Conservation (phyloP, 2,888 invertebrate species). For the Drosophila robusta region DNA sequence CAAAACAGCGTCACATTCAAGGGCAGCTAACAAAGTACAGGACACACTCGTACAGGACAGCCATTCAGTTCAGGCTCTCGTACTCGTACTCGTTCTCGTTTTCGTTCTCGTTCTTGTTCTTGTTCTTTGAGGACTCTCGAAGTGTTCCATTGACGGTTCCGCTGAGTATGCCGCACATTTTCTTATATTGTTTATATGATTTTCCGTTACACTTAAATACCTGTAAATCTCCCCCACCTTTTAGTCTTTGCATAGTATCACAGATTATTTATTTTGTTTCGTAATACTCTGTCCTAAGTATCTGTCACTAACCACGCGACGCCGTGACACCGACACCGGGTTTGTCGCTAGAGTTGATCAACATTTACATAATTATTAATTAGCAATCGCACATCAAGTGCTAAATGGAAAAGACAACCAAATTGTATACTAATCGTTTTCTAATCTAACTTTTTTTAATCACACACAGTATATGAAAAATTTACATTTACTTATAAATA, state of each 20-base stretch:
- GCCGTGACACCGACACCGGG: conserved; percentile 59
- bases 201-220: conserved; percentile 35
- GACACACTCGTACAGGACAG: conserved; percentile 33
- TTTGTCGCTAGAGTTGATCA: conserved; percentile 38
- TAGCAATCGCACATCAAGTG: conserved; percentile 43
- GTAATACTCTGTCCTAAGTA: conserved; percentile 31
- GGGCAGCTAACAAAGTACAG: conserved; percentile 54
- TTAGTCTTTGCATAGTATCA: conserved; percentile 25
- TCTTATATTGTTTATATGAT: conserved; percentile 14
- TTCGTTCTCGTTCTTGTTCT: conserved; percentile 5
- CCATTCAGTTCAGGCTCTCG: conserved; percentile 33
- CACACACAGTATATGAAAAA: conserved; percentile 74
- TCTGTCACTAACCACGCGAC: conserved; percentile 62
- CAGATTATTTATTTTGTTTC: conserved; percentile 29
- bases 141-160: conserved; percentile 30
- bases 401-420: conserved; percentile 45
- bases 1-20: conserved; percentile 43
- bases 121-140: conserved; percentile 16
- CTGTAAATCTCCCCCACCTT: conserved; percentile 13
- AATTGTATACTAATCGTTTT: conserved; percentile 79
- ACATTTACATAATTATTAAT: conserved; percentile 23
- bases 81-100: conserved; percentile 2
- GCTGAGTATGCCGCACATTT: conserved; percentile 42
- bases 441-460: conserved; percentile 75
- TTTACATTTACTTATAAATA: conserved; percentile 52